Conservation (phyloP, 1,140 invertebrate genomes). For the Dufourea novaeangliae region DNA sequence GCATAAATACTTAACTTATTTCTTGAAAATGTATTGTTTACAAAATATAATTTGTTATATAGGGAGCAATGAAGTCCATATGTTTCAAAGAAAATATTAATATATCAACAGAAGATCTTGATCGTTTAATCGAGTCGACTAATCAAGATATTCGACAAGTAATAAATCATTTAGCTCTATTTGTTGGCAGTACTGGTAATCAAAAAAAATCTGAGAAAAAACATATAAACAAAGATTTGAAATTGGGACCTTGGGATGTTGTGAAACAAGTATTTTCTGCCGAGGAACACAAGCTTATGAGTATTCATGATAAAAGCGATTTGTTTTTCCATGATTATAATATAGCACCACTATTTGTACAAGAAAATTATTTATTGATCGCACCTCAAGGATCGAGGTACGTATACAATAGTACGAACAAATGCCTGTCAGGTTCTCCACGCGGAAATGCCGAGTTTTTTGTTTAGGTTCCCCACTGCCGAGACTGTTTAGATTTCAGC, state of each 20-base stretch:
- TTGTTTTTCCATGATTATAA: constrained; percentile 99
- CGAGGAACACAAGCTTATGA: constrained; percentile 92
- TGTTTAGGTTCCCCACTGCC: no score
- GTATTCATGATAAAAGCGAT: constrained; percentile 92
- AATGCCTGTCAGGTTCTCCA: no score
- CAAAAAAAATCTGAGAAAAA: constrained; percentile 81
- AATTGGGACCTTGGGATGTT: constrained; percentile 97
- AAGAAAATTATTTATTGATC: constrained; percentile 96
- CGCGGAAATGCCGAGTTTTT: no score
- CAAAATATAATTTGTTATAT: constrained; percentile 13
- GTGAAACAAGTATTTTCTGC: constrained; percentile 93
- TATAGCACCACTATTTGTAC: constrained; percentile 96
- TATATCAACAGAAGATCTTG: constrained; percentile 88
- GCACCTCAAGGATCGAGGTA: constrained; percentile 86
- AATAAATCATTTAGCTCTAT: constrained; percentile 92
- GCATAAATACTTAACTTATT: not conserved
- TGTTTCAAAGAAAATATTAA: constrained; percentile 96
- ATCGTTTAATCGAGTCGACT: constrained; percentile 92
- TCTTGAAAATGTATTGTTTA: not conserved
- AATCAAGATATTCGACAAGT: constrained; percentile 97
- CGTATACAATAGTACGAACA: constrained; percentile 66
- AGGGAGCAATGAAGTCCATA: constrained; percentile 94
- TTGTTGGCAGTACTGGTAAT: constrained; percentile 84
- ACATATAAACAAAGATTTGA: constrained; percentile 91
- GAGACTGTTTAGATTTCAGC: no score